Conservation (phyloP, 2,797 vertebrate species). For the Rhincodon typus region DNA sequence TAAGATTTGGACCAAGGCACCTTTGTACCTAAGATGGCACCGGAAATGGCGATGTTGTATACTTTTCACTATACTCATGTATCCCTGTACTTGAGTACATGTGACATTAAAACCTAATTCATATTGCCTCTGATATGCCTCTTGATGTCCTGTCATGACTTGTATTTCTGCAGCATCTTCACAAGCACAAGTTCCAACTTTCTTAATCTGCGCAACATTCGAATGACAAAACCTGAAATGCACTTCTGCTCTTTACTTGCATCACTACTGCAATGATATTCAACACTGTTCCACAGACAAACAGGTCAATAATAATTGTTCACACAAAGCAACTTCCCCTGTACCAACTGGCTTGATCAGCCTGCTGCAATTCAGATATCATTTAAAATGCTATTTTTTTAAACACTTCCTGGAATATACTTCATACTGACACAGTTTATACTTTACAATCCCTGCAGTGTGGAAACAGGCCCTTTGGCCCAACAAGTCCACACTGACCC, state of each 20-base stretch:
- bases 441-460: no score
- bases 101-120: no score
- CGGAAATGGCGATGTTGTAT: no score
- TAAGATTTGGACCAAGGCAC: no score
- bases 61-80: no score
- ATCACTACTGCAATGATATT: neutral
- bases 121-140: neutral
- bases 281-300: neutral
- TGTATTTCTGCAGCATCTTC: neutral
- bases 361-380: neutral
- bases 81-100: no score
- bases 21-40: no score
- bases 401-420: neutral
- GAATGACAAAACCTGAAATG: neutral
- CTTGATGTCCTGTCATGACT: neutral
- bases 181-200: neutral
- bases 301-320: neutral
- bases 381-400: neutral
- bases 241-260: neutral
- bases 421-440: neutral
- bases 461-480: no score
- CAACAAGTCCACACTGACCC: no score
- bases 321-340: neutral
- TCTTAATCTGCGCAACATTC: neutral
- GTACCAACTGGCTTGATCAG: neutral